Conservation (phyloP, 2,888 invertebrate species). For the Escarpia spicata region DNA sequence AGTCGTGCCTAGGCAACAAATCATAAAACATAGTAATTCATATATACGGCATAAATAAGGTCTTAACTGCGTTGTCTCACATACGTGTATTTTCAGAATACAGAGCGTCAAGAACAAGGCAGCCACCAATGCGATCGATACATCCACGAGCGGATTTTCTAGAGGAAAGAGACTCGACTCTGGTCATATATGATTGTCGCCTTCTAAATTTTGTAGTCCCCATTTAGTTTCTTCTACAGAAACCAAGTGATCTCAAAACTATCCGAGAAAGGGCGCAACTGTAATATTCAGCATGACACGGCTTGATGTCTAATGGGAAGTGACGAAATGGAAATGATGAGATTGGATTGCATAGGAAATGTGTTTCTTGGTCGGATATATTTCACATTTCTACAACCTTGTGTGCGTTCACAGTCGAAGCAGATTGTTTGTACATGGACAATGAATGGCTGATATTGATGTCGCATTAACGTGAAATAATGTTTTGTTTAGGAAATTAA, state of each 20-base stretch:
- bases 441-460: not conserved
- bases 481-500: not conserved
- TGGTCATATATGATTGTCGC: too few species aligned
- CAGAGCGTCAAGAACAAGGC: not conserved
- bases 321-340: not conserved
- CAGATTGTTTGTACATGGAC: not conserved
- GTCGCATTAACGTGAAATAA: not conserved
- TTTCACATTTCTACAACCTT: not conserved
- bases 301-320: too few species aligned
- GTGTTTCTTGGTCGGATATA: not conserved
- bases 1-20: too few species aligned
- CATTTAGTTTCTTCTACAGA: too few species aligned
- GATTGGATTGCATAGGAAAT: not conserved
- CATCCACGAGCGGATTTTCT: not conserved
- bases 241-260: too few species aligned
- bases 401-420: not conserved
- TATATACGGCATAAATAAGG: too few species aligned
- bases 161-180: not conserved
- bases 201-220: too few species aligned
- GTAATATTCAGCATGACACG: too few species aligned
- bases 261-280: too few species aligned
- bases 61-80: not conserved
- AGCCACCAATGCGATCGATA: not conserved
- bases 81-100: not conserved
- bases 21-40: too few species aligned